Evolutionary conservation across 2,113 vertebrate species (phyloP).

Genomic region (Ranitomeya imitator): DNA sequence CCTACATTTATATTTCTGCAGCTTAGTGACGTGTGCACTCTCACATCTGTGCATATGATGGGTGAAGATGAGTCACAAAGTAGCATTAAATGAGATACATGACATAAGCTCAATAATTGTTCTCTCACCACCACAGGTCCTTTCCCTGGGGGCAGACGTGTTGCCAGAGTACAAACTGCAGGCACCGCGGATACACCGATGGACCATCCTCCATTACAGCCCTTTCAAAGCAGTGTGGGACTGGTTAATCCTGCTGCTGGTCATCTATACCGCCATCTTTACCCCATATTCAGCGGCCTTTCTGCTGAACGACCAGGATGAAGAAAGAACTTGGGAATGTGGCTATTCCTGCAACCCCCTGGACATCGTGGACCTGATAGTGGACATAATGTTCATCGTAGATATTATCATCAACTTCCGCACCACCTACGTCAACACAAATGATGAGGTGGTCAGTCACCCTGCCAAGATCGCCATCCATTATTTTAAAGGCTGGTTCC

Average conservation of each 20-base stretch:
- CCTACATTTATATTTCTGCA: neutral
- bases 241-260: constrained; percentile 96
- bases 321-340: constrained; percentile 81
- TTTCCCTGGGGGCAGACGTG: constrained; percentile 93
- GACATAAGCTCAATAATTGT: neutral
- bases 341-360: constrained; percentile 93
- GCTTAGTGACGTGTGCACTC: neutral
- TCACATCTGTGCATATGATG: neutral
- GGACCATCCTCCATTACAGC: constrained; percentile 97
- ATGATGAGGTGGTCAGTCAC: constrained; percentile 97
- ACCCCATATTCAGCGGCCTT: constrained; percentile 96
- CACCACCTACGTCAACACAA: constrained; percentile 97
- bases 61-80: neutral
- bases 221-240: constrained; percentile 99
- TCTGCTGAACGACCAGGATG: constrained; percentile 91
- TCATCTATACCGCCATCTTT: constrained; percentile 97
- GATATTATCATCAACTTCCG: constrained; percentile 99
- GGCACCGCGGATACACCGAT: constrained; percentile 91
- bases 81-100: neutral
- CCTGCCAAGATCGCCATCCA: constrained; percentile 91
- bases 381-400: constrained; percentile 98
- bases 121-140: constrained; percentile 74
- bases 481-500: constrained; percentile 99
- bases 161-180: constrained; percentile 97
- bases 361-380: constrained; percentile 94